A percentile compares a stretch with the other conserved stretches of the same genome.
phyloP scores from a whole-genome alignment of 2,113 vertebrate species.

The Paramisgurnus dabryanus region DNA sequence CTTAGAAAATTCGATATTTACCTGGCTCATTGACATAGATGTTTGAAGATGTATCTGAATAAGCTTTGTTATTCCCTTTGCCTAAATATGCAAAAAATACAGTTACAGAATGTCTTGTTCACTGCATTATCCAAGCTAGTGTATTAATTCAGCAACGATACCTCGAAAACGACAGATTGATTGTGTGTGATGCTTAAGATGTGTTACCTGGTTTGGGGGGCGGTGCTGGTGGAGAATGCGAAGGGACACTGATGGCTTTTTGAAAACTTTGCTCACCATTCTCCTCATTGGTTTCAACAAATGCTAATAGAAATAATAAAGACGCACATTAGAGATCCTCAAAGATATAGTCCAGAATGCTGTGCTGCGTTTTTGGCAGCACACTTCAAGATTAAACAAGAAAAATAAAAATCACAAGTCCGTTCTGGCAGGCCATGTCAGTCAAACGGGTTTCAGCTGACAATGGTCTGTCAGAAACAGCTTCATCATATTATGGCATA shows the following conservation, averaged over 20 bases:
- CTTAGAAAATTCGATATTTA: conserved; percentile 53
- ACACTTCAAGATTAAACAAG: no score
- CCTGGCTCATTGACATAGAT: conserved; percentile 52
- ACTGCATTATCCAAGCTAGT: no score
- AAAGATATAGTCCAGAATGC: not conserved
- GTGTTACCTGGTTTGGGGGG: conserved; percentile 65
- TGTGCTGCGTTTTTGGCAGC: not conserved
- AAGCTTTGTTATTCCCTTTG: not conserved
- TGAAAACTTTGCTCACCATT: conserved; percentile 71
- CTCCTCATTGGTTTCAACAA: conserved; percentile 69
- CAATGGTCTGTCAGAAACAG: no score
- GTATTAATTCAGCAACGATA: no score
- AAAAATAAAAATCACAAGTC: no score
- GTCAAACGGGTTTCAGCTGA: no score
- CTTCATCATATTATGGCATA: no score
- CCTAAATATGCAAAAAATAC: not conserved
- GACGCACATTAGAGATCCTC: not conserved
- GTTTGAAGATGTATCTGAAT: not conserved
- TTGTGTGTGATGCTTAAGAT: not conserved
- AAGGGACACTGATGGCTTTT: not conserved
- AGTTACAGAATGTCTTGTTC: not conserved
- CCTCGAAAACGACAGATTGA: not conserved
- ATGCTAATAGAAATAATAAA: conserved; percentile 64
- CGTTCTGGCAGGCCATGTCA: no score
- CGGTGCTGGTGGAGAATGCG: not conserved